Base-by-base conservation (phyloP, 2,888 invertebrate genomes). In the Drosophila affinis region DNA sequence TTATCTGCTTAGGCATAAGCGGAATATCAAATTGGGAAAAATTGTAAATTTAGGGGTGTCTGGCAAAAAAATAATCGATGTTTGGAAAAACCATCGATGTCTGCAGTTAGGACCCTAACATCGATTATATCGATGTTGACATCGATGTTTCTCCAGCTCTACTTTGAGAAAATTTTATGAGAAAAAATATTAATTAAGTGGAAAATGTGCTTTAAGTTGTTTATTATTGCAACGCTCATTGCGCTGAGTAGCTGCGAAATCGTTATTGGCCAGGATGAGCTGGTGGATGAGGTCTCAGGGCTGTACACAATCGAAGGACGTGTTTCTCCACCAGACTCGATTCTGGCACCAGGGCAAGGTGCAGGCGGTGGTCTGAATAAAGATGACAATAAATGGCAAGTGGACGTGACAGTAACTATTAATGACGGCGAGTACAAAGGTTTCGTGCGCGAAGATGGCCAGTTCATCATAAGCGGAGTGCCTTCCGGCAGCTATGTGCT, bases 401-500 rank as follows among this genome's bases (percentile, higher is more conserved):
- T 95, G 9, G 94, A 95, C 79, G 96, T 97, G 0, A 94, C 95
- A 77, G 93, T 97, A 21, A 95, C 97, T 90, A 95, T 98, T 9
- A 98, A 98, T 91, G 97, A 97, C 10, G 98, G 98, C 17, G 96
- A 97, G 91, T 96, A 95, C 90, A 94, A 97, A 79, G 98, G 97
- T 55, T 98, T 97, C 91, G 93, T 98, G 17, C 96, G 96, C 84
- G 96, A 96, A 81, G 99, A 99, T 92, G 99, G 99, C 14, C 94
- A 96, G 7, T 99, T 99, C 91, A 93, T 95, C 3, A 95, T 99
- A 48, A 96, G 96, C 88, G 97, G 97, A 88, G 94, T 99, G 1
- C 96, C 97, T 0, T 95, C 96, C 0, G 98, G 98, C 9, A 99
- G 99, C 0, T 99, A 98, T 91, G 95, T 99, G 6, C 94, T 99